Evolutionary conservation across 2,113 vertebrate genomes (phyloP).

Genomic region (Stomatorhinus ivindoensis): DNA sequence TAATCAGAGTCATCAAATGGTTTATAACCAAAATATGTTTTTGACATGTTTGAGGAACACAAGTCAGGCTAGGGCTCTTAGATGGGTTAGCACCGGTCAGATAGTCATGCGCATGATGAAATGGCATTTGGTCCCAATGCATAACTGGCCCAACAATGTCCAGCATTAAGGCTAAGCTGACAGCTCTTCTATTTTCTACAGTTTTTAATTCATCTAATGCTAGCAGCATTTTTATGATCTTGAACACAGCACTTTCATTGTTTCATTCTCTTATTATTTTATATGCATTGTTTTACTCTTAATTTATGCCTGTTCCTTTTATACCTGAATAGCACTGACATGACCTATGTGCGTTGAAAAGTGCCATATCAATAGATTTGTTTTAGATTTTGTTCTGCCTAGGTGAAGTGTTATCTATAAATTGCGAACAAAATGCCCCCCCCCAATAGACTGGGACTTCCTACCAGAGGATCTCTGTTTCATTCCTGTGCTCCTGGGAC

Average conservation of each 20-base stretch:
- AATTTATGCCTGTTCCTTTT: neutral
- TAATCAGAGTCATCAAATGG: neutral
- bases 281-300: neutral
- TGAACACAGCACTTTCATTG: neutral
- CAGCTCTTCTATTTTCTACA: neutral
- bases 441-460: neutral
- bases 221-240: neutral
- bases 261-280: neutral
- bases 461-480: neutral
- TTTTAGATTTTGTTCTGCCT: neutral
- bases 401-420: neutral
- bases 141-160: neutral
- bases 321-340: neutral
- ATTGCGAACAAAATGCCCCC: neutral
- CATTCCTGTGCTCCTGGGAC: neutral
- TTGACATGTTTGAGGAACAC: neutral
- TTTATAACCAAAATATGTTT: neutral
- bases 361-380: neutral
- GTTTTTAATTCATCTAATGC: neutral
- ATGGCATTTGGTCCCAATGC: neutral
- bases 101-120: neutral
- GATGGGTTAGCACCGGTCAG: neutral
- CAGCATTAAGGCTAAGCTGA: neutral
- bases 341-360: neutral
- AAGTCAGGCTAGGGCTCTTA: neutral